phyloP scores from a whole-genome alignment of 2,113 vertebrate species.

The Prionailurus viverrinus region DNA sequence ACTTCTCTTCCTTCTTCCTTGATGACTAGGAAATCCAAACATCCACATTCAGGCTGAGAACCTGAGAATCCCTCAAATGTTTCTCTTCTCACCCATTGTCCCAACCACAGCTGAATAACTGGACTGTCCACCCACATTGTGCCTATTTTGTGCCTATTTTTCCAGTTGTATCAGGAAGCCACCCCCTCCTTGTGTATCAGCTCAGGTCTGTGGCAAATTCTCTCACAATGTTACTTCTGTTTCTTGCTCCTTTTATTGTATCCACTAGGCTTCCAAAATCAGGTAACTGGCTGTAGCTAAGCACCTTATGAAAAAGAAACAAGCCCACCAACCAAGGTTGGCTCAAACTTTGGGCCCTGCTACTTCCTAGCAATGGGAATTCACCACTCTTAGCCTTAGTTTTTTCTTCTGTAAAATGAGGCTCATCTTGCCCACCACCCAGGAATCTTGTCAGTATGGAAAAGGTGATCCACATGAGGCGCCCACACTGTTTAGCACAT shows the following conservation, averaged over 20 bases:
- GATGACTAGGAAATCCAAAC: background rate
- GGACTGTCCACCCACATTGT: background rate
- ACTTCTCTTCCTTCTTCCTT: background rate
- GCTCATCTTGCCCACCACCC: background rate
- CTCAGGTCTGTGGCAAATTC: too few species aligned
- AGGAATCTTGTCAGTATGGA: background rate
- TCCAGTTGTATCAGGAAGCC: background rate
- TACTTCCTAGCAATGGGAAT: background rate
- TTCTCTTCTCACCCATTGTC: background rate
- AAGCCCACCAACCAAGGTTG: background rate
- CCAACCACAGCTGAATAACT: background rate
- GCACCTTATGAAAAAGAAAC: background rate
- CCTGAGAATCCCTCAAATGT: background rate
- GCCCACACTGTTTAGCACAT: background rate
- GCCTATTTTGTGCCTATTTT: background rate
- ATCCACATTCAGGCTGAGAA: background rate
- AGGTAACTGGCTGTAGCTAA: background rate
- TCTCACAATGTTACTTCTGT: background rate
- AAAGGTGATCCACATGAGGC: background rate
- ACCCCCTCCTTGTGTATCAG: background rate
- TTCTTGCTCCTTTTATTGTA: background rate
- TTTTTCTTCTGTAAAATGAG: background rate
- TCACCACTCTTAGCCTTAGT: background rate
- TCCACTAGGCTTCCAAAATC: background rate
- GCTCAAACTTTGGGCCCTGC: background rate